Percentiles rank a stretch among this genome's conserved stretches.
phyloP scores from a whole-genome alignment of 2,797 vertebrate species.

The Coendou prehensilis region DNA sequence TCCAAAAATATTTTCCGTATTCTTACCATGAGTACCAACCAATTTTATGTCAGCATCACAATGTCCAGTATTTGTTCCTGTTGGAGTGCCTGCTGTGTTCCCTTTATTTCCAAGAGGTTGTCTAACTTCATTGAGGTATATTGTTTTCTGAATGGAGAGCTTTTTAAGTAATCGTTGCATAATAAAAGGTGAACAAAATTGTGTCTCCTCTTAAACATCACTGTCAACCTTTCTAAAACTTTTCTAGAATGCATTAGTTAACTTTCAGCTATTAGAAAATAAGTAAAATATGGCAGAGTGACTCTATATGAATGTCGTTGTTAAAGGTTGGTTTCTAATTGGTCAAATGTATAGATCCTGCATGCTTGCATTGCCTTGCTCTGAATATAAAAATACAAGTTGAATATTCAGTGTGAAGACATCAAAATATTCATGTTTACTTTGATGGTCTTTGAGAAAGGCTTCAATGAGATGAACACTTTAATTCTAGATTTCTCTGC shows the following conservation, averaged over 20 bases:
- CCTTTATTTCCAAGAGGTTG: not conserved
- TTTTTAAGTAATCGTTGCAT: not conserved
- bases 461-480: not conserved
- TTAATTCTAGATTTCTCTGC: not conserved
- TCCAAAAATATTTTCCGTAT: conserved; percentile 44
- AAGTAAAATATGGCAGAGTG: conserved; percentile 20
- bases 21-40: not conserved
- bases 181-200: not conserved
- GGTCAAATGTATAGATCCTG: not conserved
- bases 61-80: not conserved
- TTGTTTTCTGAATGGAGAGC: not conserved
- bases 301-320: not conserved
- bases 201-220: not conserved
- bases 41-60: not conserved
- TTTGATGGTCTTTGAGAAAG: conserved; percentile 12
- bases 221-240: not conserved
- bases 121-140: not conserved
- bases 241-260: not conserved
- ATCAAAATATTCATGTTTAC: not conserved
- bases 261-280: not conserved
- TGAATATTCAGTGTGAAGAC: not conserved
- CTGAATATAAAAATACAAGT: not conserved
- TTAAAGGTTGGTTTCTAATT: not conserved
- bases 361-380: not conserved
- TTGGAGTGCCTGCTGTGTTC: not conserved